These are phyloP conservation scores for Cnemophilus loriae DNA, from an alignment of 2,113 vertebrate genomes.

Conservation along the genomic window DNA sequence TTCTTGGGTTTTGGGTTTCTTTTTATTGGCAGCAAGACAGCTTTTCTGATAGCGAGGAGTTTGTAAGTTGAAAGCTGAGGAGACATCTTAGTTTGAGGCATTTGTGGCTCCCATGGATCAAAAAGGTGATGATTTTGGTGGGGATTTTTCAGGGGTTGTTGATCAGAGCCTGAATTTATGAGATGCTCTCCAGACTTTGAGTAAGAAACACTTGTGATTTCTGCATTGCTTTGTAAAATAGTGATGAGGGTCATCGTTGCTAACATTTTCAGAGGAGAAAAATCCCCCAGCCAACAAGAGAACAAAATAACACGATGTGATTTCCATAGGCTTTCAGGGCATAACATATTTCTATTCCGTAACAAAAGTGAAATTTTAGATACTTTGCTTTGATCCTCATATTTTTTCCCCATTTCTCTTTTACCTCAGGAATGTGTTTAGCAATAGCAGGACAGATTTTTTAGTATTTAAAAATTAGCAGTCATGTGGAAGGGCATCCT, in stretches of 20 bases:
- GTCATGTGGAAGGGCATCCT: neutral
- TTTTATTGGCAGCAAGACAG: neutral
- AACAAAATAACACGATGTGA: neutral
- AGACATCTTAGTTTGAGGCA: neutral
- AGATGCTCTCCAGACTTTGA: neutral
- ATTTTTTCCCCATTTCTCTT: neutral
- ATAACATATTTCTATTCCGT: neutral
- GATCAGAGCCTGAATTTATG: neutral
- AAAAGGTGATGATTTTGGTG: neutral
- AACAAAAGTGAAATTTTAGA: neutral
- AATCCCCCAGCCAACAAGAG: neutral
- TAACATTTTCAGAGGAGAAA: neutral
- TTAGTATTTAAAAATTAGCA: neutral
- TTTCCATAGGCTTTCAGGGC: neutral
- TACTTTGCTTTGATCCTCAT: neutral
- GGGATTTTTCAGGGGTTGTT: neutral
- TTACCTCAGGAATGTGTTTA: neutral
- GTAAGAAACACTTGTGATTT: neutral
- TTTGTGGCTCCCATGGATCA: neutral
- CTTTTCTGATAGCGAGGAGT: neutral
- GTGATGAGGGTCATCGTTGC: neutral
- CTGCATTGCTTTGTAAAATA: neutral
- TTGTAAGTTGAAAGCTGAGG: neutral
- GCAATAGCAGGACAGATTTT: neutral
- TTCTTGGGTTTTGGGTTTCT: neutral